These are phyloP conservation scores for Grapholita molesta DNA, from an alignment of 1,140 invertebrate genomes.

Conservation along the genomic window DNA sequence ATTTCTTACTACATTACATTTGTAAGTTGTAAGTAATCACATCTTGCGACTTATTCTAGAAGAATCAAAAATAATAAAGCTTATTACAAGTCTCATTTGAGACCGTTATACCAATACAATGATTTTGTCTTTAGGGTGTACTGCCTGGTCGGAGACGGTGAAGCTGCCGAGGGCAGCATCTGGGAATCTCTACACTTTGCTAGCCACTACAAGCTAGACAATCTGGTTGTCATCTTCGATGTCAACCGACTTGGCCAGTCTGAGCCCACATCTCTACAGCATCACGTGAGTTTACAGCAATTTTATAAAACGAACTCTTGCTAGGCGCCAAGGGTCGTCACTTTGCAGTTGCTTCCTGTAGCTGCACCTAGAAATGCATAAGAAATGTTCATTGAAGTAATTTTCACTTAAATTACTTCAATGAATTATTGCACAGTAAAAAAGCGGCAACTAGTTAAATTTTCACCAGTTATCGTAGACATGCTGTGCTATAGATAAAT, in stretches of 20 bases:
- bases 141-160: conserved; percentile 98
- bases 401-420: neutral
- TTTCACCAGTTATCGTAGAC: conserved; percentile 16
- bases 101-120: neutral
- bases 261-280: conserved; percentile 94
- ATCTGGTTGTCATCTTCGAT: conserved; percentile 98
- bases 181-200: conserved; percentile 99
- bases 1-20: neutral
- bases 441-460: conserved; percentile 11
- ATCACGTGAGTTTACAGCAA: conserved; percentile 79
- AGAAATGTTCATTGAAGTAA: conserved; percentile 47
- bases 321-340: conserved; percentile 14
- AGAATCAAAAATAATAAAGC: too few relatives aligned
- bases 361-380: conserved; percentile 95
- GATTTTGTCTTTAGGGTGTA: conserved; percentile 86
- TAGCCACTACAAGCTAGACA: conserved; percentile 96
- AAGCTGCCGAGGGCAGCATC: conserved; percentile 98
- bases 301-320: neutral
- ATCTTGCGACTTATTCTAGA: too few relatives aligned
- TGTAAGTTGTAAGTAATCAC: too few relatives aligned
- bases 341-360: conserved; percentile 97
- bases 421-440: neutral
- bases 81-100: too few relatives aligned
- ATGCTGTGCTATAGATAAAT: conserved; percentile 20
- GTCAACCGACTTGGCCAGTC: conserved; percentile 98